Evolutionary conservation across 2,888 invertebrate species (phyloP).

Genomic region (Pseudanteris insignis): DNA sequence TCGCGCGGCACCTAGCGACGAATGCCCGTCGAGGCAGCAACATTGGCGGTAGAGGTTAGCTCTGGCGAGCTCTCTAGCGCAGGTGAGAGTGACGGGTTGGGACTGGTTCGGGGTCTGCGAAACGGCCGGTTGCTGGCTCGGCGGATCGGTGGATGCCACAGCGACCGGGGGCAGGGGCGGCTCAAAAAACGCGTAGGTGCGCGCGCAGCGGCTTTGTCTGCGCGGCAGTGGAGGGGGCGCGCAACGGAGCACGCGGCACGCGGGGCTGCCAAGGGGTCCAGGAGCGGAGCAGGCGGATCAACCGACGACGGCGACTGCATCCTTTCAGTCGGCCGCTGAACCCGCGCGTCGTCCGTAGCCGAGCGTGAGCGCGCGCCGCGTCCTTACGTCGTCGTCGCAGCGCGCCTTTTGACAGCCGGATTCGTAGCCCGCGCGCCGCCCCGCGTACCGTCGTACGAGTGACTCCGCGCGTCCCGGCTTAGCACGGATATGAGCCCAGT

Average conservation of each 20-base stretch:
- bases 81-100: constrained; percentile 39
- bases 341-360: constrained; percentile 61
- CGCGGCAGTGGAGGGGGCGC: constrained; percentile 46
- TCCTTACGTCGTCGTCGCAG: no score
- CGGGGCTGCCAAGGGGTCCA: constrained; percentile 55
- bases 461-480: no score
- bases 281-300: constrained; percentile 62
- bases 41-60: not conserved
- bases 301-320: constrained; percentile 59
- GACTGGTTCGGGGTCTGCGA: constrained; percentile 16
- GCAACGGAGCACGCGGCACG: constrained; percentile 53
- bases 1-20: not conserved
- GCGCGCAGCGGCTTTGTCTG: constrained; percentile 66
- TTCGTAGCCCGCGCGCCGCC: no score
- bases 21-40: not conserved
- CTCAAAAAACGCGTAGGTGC: constrained; percentile 58
- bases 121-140: constrained; percentile 27
- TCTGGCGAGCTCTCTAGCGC: constrained; percentile 24
- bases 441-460: no score
- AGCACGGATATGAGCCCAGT: no score
- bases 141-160: constrained; percentile 16
- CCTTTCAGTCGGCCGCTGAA: constrained; percentile 67
- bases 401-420: no score
- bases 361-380: constrained; percentile 53
- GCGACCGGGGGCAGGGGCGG: constrained; percentile 42